These are phyloP conservation scores for Sisor rabdophorus DNA, from an alignment of 2,113 vertebrate species.

Conservation along the genomic window DNA sequence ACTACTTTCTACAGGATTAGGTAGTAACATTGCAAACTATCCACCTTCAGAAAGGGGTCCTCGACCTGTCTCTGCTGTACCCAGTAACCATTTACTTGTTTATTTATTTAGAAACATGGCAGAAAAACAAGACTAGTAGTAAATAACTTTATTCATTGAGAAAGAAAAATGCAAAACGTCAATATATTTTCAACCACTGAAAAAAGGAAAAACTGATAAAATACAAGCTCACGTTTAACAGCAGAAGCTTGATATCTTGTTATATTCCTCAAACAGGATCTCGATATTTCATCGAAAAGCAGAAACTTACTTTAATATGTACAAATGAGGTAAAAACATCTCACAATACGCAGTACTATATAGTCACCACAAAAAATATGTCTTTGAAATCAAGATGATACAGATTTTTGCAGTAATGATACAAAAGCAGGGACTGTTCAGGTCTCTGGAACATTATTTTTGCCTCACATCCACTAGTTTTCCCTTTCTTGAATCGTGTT, in stretches of 20 bases:
- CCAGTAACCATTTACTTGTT: too few relatives aligned
- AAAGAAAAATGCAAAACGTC: slow-evolving; percentile 68
- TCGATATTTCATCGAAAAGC: slow-evolving; percentile 56
- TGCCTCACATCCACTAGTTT: background rate
- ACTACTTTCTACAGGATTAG: too few relatives aligned
- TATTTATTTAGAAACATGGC: background rate
- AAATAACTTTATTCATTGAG: slow-evolving; percentile 72
- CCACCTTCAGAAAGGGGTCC: too few relatives aligned
- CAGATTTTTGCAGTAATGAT: slow-evolving; percentile 21
- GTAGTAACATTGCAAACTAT: too few relatives aligned
- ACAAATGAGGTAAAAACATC: slow-evolving; percentile 73
- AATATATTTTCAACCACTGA: slow-evolving; percentile 46
- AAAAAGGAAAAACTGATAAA: slow-evolving; percentile 58
- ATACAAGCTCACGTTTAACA: slow-evolving; percentile 54
- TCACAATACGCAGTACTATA: slow-evolving; percentile 64
- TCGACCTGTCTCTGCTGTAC: too few relatives aligned
- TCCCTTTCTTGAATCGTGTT: slow-evolving; percentile 21
- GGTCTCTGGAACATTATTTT: slow-evolving; percentile 24
- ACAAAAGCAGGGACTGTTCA: slow-evolving; percentile 17
- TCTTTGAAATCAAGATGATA: slow-evolving; percentile 55
- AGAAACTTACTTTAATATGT: slow-evolving; percentile 62
- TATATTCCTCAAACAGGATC: slow-evolving; percentile 38
- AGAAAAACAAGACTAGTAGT: slow-evolving; percentile 52
- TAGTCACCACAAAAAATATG: slow-evolving; percentile 66
- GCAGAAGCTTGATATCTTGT: slow-evolving; percentile 21